Conservation (phyloP, 2,888 invertebrate genomes). For the Coleophora flavipennella region DNA sequence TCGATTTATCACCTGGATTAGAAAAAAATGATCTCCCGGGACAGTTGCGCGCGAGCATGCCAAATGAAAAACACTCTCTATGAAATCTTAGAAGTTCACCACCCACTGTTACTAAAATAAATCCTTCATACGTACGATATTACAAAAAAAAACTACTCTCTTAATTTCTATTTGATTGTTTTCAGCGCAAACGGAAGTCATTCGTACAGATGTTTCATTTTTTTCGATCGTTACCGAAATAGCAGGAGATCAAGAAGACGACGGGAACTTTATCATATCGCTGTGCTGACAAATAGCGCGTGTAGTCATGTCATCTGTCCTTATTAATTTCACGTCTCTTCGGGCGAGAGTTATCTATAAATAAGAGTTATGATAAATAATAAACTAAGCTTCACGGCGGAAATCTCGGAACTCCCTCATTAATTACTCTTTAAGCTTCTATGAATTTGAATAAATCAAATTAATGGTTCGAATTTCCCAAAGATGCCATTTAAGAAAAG, state of each 20-base stretch:
- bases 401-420: no score
- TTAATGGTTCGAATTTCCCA: slow-evolving; percentile 9
- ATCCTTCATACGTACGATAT: slow-evolving; percentile 11
- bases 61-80: slow-evolving; percentile 10
- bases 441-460: slow-evolving; percentile 15
- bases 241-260: slow-evolving; percentile 22
- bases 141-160: slow-evolving; percentile 27
- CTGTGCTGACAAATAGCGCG: slow-evolving; percentile 37
- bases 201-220: slow-evolving; percentile 34
- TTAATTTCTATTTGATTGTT: slow-evolving; percentile 33
- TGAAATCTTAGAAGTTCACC: slow-evolving; percentile 10
- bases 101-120: slow-evolving; percentile 12
- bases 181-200: slow-evolving; percentile 35
- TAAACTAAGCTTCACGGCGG: slow-evolving; percentile 19
- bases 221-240: slow-evolving; percentile 29
- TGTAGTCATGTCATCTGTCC: slow-evolving; percentile 23
- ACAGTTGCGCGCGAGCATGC: slow-evolving; percentile 21
- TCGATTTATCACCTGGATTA: slow-evolving; percentile 54
- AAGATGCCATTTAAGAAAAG: no score
- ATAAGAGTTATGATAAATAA: slow-evolving; percentile 7
- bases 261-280: slow-evolving; percentile 25
- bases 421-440: neutral
- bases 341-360: slow-evolving; percentile 2
- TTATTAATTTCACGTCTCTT: slow-evolving; percentile 34
- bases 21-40: slow-evolving; percentile 40